Conservation (phyloP, 2,888 invertebrate species). For the Dendrolimus pini region DNA sequence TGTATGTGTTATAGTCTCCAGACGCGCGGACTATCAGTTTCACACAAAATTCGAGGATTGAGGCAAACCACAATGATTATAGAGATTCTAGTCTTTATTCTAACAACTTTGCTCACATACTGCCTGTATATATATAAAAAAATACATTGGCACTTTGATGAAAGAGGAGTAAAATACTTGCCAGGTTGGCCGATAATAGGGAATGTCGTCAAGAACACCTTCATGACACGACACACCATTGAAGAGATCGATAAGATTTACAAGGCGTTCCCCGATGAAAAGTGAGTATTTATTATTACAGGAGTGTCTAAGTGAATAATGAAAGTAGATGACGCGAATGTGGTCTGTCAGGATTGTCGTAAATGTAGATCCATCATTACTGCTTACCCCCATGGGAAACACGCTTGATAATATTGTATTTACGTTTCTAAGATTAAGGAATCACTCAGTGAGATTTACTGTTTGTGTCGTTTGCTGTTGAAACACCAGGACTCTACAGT, state of each 20-base stretch:
- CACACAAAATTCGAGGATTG: neutral
- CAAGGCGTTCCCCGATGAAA: conserved; percentile 20
- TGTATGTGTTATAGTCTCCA: too few species aligned
- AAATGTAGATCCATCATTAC: too few species aligned
- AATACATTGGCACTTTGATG: conserved; percentile 27
- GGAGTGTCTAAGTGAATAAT: too few species aligned
- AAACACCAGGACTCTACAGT: too few species aligned
- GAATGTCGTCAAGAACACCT: conserved; percentile 12
- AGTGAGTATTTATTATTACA: conserved; percentile 9
- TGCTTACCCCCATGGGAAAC: too few species aligned
- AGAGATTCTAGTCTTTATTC: conserved; percentile 25
- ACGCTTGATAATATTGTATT: too few species aligned
- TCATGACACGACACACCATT: conserved; percentile 14
- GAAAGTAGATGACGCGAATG: too few species aligned
- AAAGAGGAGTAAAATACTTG: conserved; percentile 31
- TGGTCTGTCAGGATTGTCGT: too few species aligned
- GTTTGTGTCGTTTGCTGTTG: too few species aligned
- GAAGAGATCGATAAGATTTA: conserved; percentile 19
- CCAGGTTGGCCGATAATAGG: conserved; percentile 22
- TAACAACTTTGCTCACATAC: conserved; percentile 23
- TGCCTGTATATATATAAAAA: conserved; percentile 26
- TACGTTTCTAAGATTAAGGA: too few species aligned
- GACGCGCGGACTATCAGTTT: too few species aligned
- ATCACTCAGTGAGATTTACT: too few species aligned
- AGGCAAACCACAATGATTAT: conserved; percentile 22